Evolutionary conservation across 2,888 invertebrate genomes (phyloP), one percentile per base, ranked within the genome.

Genomic region (Plagodis pulveraria): DNA sequence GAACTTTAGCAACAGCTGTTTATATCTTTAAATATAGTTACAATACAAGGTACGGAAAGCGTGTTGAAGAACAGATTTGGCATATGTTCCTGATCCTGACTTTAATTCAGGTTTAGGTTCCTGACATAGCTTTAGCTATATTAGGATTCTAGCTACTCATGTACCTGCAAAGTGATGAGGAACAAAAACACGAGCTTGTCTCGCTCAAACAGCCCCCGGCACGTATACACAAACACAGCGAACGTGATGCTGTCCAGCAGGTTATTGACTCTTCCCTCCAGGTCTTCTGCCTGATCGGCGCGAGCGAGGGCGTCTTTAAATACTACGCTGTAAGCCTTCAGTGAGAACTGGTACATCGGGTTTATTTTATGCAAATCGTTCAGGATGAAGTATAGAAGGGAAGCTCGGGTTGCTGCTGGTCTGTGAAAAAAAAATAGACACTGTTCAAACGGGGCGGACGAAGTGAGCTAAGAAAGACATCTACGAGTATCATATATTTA

Each of bases 281-380:
- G 89, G 2, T 95, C 96, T 0, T 96, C 96, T 0, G 96, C 94
- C 0, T 93, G 86, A 6, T 94, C 93, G 0, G 98, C 96, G 57
- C 92, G 93, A 11, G 91, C 87, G 47, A 99, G 95, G 0, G 98
- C 98, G 68, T 96, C 96, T 72, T 96, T 96, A 85, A 98, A 98
- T 5, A 98, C 98, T 0, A 96, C 96, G 72, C 96, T 97, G 91
- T 98, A 98, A 0, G 98, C 98, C 87, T 98, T 98, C 57, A 99
- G 88, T 0, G 98, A 98, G 89, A 99, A 99, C 84, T 98, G 98
- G 86, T 99, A 99, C 81, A 99, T 97, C 46, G 97, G 97, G 86
- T 98, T 98, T 74, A 99, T 98, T 86, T 97, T 97, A 88, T 96
- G 95, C 50, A 99, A 87, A 76, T 99, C 98, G 79, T 98, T 98